These are phyloP conservation scores for Willisornis vidua DNA, from an alignment of 2,113 vertebrate genomes.

Conservation along the genomic window DNA sequence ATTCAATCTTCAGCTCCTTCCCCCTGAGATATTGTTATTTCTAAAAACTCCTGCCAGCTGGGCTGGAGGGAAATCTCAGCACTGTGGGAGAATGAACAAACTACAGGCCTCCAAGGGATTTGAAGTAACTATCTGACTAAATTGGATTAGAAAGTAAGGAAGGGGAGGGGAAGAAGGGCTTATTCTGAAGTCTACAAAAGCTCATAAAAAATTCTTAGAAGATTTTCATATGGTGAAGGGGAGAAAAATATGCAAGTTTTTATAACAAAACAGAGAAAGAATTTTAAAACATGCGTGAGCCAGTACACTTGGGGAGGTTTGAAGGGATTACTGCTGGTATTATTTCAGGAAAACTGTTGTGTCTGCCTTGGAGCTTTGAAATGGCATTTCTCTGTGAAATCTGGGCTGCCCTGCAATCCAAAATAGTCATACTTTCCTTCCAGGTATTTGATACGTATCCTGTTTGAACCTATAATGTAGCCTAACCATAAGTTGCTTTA, in stretches of 20 bases:
- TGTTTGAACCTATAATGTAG: neutral
- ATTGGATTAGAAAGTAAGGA: slow-evolving; percentile 83
- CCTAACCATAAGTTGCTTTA: neutral
- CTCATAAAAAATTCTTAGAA: slow-evolving; percentile 67
- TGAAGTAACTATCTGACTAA: slow-evolving; percentile 76
- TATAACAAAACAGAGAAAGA: slow-evolving; percentile 43
- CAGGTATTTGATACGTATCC: slow-evolving; percentile 34
- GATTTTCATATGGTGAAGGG: slow-evolving; percentile 67
- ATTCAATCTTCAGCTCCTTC: slow-evolving; percentile 87
- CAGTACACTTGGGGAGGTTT: slow-evolving; percentile 48
- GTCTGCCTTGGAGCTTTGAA: slow-evolving; percentile 39
- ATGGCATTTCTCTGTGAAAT: neutral
- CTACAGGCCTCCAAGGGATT: slow-evolving; percentile 70
- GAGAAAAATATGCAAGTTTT: slow-evolving; percentile 56
- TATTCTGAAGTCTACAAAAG: slow-evolving; percentile 66
- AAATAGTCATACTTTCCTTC: slow-evolving; percentile 27
- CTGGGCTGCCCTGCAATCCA: neutral
- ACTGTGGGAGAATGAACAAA: slow-evolving; percentile 82
- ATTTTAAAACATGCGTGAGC: slow-evolving; percentile 48
- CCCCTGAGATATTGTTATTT: slow-evolving; percentile 89
- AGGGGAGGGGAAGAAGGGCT: slow-evolving; percentile 64
- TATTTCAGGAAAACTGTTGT: slow-evolving; percentile 58
- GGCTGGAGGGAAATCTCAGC: slow-evolving; percentile 84
- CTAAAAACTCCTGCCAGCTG: slow-evolving; percentile 93
- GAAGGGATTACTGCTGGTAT: slow-evolving; percentile 49